These are phyloP conservation scores for Zoanthus gigantus DNA, from an alignment of 92 coral and sea anemone species.

Conservation along the genomic window DNA sequence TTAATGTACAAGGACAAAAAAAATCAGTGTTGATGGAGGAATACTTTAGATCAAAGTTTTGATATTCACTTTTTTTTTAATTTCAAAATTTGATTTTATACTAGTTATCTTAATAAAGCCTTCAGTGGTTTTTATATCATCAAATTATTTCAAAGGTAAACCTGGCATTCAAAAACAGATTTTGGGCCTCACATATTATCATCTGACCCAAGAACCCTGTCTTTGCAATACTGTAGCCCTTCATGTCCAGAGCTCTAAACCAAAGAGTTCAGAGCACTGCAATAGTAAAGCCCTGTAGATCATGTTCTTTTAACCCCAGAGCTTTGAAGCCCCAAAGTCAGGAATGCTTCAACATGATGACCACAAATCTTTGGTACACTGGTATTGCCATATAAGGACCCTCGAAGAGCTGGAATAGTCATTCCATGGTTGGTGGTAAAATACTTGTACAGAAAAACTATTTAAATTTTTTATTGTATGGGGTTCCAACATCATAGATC, in stretches of 20 bases:
- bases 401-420: conserved; percentile 5
- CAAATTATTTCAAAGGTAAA: not conserved
- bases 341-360: conserved; percentile 10
- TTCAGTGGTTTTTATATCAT: conserved; percentile 12
- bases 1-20: conserved; percentile 12
- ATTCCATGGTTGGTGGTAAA: conserved; percentile 21
- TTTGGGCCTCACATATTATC: conserved; percentile 5
- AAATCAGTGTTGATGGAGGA: not conserved
- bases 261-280: conserved; percentile 12
- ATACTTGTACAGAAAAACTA: conserved; percentile 23
- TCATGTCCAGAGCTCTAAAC: conserved; percentile 1
- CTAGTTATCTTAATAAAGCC: not conserved
- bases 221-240: not conserved
- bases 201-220: not conserved
- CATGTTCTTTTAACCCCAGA: conserved; percentile 1
- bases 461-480: not conserved
- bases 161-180: not conserved
- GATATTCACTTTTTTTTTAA: not conserved
- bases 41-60: not conserved
- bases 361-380: conserved; percentile 3
- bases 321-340: conserved; percentile 2
- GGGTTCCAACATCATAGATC: conserved; percentile 1
- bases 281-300: not conserved
- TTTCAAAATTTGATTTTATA: conserved; percentile 11
- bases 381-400: not conserved